These are phyloP conservation scores for Agrochola lota DNA, from an alignment of 2,888 invertebrate species.

Conservation along the genomic window DNA sequence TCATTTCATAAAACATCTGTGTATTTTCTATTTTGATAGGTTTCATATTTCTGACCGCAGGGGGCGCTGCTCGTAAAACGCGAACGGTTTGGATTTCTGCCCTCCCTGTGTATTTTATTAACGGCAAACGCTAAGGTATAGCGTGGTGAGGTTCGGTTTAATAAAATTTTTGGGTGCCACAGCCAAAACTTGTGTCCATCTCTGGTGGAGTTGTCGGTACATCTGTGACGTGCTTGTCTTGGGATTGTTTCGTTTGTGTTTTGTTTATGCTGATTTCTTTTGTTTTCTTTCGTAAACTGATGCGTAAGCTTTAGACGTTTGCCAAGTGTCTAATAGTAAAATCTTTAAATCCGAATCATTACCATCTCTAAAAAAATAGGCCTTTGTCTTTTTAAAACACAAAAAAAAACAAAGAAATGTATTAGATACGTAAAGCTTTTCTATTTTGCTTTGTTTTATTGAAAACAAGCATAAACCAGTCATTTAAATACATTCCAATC, in stretches of 20 bases:
- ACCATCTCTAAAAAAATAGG: background rate
- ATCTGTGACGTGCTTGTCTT: conserved; percentile 51
- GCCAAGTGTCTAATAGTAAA: background rate
- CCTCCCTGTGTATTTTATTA: conserved; percentile 77
- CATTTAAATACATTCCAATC: conserved; percentile 2
- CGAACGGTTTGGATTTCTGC: conserved; percentile 79
- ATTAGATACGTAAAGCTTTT: background rate
- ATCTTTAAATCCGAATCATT: conserved; percentile 5
- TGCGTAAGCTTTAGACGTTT: background rate
- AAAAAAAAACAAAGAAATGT: background rate
- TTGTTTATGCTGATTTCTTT: conserved; percentile 17
- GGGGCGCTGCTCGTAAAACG: conserved; percentile 78
- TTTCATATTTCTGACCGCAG: conserved; percentile 83
- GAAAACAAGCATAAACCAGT: background rate
- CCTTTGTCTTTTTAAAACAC: background rate
- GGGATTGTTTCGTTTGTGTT: conserved; percentile 10
- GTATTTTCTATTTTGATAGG: conserved; percentile 81
- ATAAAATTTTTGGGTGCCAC: conserved; percentile 67
- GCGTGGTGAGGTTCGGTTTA: conserved; percentile 68
- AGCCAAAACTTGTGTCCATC: conserved; percentile 62
- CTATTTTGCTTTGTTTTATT: conserved; percentile 9
- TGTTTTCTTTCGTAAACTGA: background rate
- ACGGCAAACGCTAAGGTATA: conserved; percentile 74
- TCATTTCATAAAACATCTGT: conserved; percentile 78
- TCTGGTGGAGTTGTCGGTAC: conserved; percentile 45